phyloP scores from a whole-genome alignment of 1,140 invertebrate species.

The Halotydeus destructor region DNA sequence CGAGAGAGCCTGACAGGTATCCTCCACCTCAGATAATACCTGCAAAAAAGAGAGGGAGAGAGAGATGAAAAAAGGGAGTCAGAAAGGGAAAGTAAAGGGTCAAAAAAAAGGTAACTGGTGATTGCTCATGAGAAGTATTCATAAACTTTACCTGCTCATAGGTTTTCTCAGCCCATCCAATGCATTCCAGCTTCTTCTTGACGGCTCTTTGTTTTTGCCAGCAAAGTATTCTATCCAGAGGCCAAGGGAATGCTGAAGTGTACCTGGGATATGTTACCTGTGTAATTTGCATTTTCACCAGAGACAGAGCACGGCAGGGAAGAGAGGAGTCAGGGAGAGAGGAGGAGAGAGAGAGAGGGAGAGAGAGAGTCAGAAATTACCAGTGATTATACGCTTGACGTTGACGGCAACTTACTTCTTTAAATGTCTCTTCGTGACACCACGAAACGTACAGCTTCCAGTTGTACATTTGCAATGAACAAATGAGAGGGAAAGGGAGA shows the following conservation, averaged over 20 bases:
- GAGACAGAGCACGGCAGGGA: too few relatives aligned
- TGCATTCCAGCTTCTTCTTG: conserved; percentile 42
- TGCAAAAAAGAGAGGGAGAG: too few relatives aligned
- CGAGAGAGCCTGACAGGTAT: conserved; percentile 60
- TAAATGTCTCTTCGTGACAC: conserved; percentile 52
- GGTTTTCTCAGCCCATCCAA: conserved; percentile 56
- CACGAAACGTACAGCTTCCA: conserved; percentile 61
- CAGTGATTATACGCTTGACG: too few relatives aligned
- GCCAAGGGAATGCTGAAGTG: conserved; percentile 77
- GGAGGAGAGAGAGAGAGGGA: too few relatives aligned
- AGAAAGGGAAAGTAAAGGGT: too few relatives aligned
- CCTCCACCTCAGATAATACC: conserved; percentile 55
- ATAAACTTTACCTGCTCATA: conserved; percentile 54
- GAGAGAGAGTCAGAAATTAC: too few relatives aligned
- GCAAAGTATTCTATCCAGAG: conserved; percentile 59
- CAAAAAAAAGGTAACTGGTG: too few relatives aligned
- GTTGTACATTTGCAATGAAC: conserved; percentile 46
- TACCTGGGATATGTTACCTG: conserved; percentile 62
- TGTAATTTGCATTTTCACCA: too few relatives aligned
- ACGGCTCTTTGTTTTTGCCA: conserved; percentile 50
- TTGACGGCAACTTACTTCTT: conserved; percentile 21
- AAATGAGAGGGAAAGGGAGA: conserved; percentile 5
- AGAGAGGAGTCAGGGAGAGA: too few relatives aligned
- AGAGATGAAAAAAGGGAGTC: too few relatives aligned
- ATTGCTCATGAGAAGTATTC: too few relatives aligned